A percentile compares a stretch with the other conserved stretches of the same genome.
These are phyloP conservation scores for Trichechus manatus DNA, from an alignment of 2,113 vertebrate species.

Conservation along the genomic window DNA sequence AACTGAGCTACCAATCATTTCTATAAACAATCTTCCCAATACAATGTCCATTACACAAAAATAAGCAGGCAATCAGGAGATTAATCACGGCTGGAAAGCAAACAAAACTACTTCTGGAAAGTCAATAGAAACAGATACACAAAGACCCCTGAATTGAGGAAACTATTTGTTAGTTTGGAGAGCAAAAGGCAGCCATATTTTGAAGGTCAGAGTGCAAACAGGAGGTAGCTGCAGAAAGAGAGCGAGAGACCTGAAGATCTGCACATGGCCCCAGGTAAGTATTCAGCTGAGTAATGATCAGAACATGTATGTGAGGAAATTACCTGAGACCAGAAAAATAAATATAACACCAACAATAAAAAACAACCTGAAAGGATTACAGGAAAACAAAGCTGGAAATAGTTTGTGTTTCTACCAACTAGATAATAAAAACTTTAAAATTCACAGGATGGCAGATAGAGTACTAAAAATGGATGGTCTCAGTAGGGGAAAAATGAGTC, in stretches of 20 bases:
- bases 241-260: neutral
- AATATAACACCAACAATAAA: neutral
- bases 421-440: slow-evolving; percentile 9
- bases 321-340: neutral
- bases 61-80: neutral
- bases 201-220: neutral
- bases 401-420: neutral
- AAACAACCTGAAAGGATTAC: neutral
- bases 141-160: neutral
- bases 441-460: neutral
- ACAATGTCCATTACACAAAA: neutral
- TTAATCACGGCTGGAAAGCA: neutral
- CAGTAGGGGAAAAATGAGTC: neutral
- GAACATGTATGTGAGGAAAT: neutral
- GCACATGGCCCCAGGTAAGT: neutral
- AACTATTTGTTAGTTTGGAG: neutral
- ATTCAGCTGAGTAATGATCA: neutral
- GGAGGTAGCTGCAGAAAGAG: neutral
- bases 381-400: neutral
- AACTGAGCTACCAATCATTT: neutral
- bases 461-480: neutral
- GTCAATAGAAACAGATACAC: neutral
- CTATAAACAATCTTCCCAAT: neutral
- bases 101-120: neutral
- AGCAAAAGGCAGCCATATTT: neutral